Evolutionary conservation across 2,888 invertebrate genomes (phyloP).

Genomic region (Agonum fuliginosum): DNA sequence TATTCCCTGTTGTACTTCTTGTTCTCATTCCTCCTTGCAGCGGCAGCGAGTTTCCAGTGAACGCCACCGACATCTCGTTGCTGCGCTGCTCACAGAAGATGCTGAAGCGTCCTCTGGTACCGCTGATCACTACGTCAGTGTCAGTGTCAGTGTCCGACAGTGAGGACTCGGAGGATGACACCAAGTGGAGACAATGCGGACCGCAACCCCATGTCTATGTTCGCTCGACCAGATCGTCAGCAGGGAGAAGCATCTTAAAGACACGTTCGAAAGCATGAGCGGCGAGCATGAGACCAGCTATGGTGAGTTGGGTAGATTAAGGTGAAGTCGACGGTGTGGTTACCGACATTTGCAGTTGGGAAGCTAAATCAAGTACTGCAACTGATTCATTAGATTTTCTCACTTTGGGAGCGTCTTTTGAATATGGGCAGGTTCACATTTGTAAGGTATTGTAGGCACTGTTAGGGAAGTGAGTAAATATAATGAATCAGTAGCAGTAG

Average conservation of each 20-base stretch:
- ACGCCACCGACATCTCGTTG: constrained; percentile 91
- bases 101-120: constrained; percentile 77
- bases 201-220: constrained; percentile 80
- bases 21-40: constrained; percentile 65
- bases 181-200: constrained; percentile 89
- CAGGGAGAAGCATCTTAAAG: constrained; percentile 79
- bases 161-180: constrained; percentile 85
- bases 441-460: no score
- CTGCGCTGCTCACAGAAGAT: constrained; percentile 84
- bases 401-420: no score
- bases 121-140: constrained; percentile 71
- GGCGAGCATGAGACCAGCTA: constrained; percentile 75
- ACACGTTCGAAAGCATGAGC: constrained; percentile 83
- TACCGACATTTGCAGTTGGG: no score
- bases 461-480: no score
- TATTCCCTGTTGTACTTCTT: no score
- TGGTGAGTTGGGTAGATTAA: constrained; percentile 63
- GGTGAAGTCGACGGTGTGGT: no score
- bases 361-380: no score
- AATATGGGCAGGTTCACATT: no score
- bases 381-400: no score
- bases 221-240: constrained; percentile 77
- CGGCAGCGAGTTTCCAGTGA: constrained; percentile 87
- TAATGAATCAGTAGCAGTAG: no score
- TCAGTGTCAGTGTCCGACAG: constrained; percentile 76